phyloP scores from a whole-genome alignment of 2,888 invertebrate species.

The Plebejus anna region DNA sequence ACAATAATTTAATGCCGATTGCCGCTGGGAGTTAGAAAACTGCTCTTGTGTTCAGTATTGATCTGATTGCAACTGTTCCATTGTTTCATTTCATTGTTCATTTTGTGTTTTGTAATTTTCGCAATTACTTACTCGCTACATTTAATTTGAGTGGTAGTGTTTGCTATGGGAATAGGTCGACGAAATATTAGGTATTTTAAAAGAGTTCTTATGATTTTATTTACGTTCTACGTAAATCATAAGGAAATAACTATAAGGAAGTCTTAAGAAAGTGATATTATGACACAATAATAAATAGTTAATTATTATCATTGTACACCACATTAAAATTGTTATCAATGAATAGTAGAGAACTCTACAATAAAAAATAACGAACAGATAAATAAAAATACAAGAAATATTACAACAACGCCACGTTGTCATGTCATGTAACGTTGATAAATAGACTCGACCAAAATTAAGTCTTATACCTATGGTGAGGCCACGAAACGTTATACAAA shows the following conservation, averaged over 20 bases:
- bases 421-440: conserved; percentile 50
- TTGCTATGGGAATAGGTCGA: background rate
- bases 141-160: conserved; percentile 29
- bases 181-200: background rate
- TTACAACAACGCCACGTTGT: conserved; percentile 40
- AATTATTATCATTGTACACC: too few relatives aligned
- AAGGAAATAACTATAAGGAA: background rate
- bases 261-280: background rate
- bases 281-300: background rate
- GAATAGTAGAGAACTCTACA: background rate
- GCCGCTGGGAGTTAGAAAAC: conserved; percentile 38
- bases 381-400: background rate
- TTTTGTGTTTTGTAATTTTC: conserved; percentile 17
- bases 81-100: conserved; percentile 27
- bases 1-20: conserved; percentile 42
- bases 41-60: conserved; percentile 30
- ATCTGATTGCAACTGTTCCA: conserved; percentile 26
- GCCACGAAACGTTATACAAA: conserved; percentile 35
- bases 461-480: conserved; percentile 39
- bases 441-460: conserved; percentile 51
- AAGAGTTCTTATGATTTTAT: background rate
- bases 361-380: background rate
- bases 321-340: too few relatives aligned
- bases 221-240: background rate
- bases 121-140: conserved; percentile 1